Evolutionary conservation across 2,888 invertebrate genomes (phyloP).

Genomic region (Tillus elongatus): DNA sequence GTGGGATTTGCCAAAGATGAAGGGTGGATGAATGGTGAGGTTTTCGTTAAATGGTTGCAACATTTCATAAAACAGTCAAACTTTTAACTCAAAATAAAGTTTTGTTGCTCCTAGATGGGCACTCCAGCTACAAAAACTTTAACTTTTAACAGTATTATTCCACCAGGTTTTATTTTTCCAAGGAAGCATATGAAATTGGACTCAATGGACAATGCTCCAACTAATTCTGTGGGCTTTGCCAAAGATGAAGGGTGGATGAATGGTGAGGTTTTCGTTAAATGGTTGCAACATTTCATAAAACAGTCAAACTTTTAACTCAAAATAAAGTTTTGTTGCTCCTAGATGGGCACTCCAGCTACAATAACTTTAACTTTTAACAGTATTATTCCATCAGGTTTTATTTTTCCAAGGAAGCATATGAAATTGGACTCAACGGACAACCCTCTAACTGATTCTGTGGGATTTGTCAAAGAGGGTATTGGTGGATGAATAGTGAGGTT

Average conservation of each 20-base stretch:
- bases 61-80: no score
- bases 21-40: slow-evolving; percentile 4
- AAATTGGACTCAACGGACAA: slow-evolving; percentile 3
- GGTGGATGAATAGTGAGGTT: slow-evolving; percentile 4
- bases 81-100: no score
- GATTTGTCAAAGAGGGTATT: neutral
- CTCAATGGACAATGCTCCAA: slow-evolving; percentile 3
- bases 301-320: no score
- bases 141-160: no score
- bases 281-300: no score
- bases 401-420: slow-evolving; percentile 3
- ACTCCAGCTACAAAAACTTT: no score
- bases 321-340: no score
- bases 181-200: slow-evolving; percentile 3
- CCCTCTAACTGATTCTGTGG: slow-evolving; percentile 2
- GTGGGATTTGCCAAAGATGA: slow-evolving; percentile 1
- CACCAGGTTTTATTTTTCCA: slow-evolving; percentile 1
- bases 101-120: no score
- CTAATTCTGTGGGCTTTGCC: slow-evolving; percentile 2
- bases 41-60: slow-evolving; percentile 1
- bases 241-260: slow-evolving; percentile 1
- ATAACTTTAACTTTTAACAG: no score
- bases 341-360: no score
- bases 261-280: slow-evolving; percentile 2
- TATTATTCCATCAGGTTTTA: neutral